These are phyloP conservation scores for Bugulina stolonifera DNA, from an alignment of 2,888 invertebrate species.

Conservation along the genomic window DNA sequence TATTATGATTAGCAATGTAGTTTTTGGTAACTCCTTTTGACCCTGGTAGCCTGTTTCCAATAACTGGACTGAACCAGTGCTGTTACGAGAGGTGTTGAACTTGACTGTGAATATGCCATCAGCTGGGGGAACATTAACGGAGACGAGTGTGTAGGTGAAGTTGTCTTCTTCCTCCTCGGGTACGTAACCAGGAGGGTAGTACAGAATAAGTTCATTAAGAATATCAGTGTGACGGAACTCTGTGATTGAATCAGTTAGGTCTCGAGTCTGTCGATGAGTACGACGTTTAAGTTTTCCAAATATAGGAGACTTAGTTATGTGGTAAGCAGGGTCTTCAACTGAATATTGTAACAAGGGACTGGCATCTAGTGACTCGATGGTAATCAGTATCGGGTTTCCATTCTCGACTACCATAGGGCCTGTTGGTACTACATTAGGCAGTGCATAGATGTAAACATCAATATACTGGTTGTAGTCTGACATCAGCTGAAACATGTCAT, in stretches of 20 bases:
- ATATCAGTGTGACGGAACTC: background rate
- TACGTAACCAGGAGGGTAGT: background rate
- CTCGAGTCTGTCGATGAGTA: background rate
- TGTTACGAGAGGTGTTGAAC: background rate
- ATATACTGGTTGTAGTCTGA: background rate
- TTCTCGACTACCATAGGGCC: background rate
- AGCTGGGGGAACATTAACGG: background rate
- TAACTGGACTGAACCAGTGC: background rate
- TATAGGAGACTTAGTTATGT: background rate
- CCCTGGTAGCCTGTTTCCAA: background rate
- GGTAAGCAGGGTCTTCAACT: background rate
- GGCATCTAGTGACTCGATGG: constrained; percentile 4
- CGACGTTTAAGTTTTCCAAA: background rate
- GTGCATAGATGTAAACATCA: background rate
- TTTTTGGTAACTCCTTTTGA: background rate
- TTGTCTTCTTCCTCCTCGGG: background rate
- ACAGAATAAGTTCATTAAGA: background rate
- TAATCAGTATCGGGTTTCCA: background rate
- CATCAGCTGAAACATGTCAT: background rate
- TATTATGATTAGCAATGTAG: background rate
- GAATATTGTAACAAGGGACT: background rate
- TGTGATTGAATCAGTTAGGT: background rate
- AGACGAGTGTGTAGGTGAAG: constrained; percentile 11
- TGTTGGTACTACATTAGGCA: background rate
- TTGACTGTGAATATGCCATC: constrained; percentile 8